Conservation (phyloP, 1,140 invertebrate genomes). For the Drosophila suzukii region DNA sequence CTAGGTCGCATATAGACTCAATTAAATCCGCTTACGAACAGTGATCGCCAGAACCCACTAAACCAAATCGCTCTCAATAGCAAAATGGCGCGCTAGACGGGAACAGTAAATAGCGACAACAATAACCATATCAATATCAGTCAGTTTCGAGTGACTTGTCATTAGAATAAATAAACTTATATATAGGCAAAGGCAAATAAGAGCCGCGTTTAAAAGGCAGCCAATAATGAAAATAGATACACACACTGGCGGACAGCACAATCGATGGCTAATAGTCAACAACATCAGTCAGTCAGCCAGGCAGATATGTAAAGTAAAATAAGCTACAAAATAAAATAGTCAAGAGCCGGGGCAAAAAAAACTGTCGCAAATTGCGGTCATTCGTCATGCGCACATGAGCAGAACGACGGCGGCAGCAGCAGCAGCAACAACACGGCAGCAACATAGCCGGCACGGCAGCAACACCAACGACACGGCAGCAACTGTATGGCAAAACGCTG, state of each 20-base stretch:
- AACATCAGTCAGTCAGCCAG: conserved; percentile 65
- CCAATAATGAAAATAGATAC: conserved; percentile 73
- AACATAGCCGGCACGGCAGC: conserved; percentile 33
- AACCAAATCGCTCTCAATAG: conserved; percentile 35
- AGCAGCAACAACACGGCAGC: conserved; percentile 24
- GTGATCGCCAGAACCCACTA: conserved; percentile 14
- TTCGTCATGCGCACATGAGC: conserved; percentile 84
- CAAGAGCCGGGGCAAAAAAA: conserved; percentile 49
- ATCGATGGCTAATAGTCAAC: conserved; percentile 41
- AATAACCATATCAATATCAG: conserved; percentile 56
- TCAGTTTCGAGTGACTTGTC: conserved; percentile 61
- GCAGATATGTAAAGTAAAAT: conserved; percentile 61
- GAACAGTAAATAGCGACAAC: conserved; percentile 37
- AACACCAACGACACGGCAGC: conserved; percentile 23
- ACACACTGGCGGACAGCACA: conserved; percentile 37
- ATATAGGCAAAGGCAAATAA: conserved; percentile 27
- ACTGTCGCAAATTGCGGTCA: conserved; percentile 84
- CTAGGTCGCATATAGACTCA: conserved; percentile 5
- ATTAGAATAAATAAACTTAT: conserved; percentile 60
- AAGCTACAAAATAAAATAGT: conserved; percentile 52
- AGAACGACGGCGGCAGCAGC: conserved; percentile 55
- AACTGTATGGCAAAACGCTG: conserved; percentile 30
- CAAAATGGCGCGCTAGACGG: conserved; percentile 53
- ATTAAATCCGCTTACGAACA: conserved; percentile 27
- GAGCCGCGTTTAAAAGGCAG: conserved; percentile 62